Base-by-base conservation (phyloP, 2,113 vertebrate genomes). In the Halcyon malimbica region DNA sequence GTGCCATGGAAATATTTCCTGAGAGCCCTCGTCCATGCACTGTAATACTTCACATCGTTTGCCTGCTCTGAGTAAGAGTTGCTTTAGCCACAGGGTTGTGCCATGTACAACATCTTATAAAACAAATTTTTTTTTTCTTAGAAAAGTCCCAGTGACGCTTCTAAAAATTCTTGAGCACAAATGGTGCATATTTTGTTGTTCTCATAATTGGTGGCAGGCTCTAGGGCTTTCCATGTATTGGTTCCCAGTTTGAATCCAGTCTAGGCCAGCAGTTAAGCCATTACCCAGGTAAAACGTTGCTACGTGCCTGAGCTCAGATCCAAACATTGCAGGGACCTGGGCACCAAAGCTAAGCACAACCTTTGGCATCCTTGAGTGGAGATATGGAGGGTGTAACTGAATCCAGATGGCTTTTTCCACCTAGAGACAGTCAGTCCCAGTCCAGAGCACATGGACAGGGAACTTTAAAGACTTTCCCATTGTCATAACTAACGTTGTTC, bases 1-100 rank as follows among this genome's bases (percentile, higher is more conserved):
- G 41, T 64, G 26, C 83, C 57, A 10, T 79, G 89, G 92, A 94
- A 94, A 62, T 91, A 82, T 24, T 93, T 96, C 69, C 89, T 42
- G 73, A 82, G 82, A 54, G 51, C 21, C 26, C 11, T 92, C 3
- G 1, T 71, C 42, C 24, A 4, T 41, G 28, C 53, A 10, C 76
- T 28, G 11, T 25, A 69, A 41, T 60, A n/a, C 54, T 84, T 81
- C n/a, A 84, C 74, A 92, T 79, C 25, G 26, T 29, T 63, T 92
- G 53, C 19, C 63, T 88, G 44, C 48, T 90, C 20, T 2, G 63
- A 93, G 17, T 92, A 86, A n/a, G 54, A 71, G 51, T 93, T 90
- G 56, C 33, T 78, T 83, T 71, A 67, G 35, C 59, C 50, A 41
- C 84, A 69, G 15, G 24, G 24, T 62, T 68, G 53, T 44, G 25